Conservation (phyloP, 1,140 invertebrate species). For the Dendroctonus valens region DNA sequence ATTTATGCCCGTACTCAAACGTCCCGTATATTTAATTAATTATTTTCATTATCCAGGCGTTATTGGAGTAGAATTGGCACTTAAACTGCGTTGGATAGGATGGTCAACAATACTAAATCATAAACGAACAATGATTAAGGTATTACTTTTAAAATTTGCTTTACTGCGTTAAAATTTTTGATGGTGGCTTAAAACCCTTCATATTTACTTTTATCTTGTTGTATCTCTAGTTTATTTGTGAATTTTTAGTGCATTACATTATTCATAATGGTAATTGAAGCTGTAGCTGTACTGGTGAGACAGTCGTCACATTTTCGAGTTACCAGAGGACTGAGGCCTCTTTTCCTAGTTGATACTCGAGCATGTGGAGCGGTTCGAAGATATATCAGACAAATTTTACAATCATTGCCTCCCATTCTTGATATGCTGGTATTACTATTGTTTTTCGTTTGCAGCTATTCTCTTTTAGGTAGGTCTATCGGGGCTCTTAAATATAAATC, state of each 20-base stretch:
- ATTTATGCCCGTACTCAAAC: no score
- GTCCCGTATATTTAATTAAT: not conserved
- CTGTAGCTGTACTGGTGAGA: constrained; percentile 75
- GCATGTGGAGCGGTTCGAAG: constrained; percentile 74
- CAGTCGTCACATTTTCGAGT: constrained; percentile 86
- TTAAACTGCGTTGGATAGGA: constrained; percentile 85
- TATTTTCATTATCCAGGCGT: constrained; percentile 51
- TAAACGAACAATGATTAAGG: constrained; percentile 83
- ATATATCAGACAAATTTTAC: constrained; percentile 75
- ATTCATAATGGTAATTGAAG: constrained; percentile 82
- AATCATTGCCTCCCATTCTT: constrained; percentile 83
- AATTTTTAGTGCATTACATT: constrained; percentile 69
- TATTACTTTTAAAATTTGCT: not conserved
- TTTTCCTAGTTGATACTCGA: constrained; percentile 85
- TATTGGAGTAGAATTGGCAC: constrained; percentile 74
- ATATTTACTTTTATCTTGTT: no score
- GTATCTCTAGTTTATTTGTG: not conserved
- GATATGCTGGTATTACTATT: constrained; percentile 84
- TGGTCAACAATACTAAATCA: constrained; percentile 70
- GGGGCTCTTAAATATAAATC: not conserved
- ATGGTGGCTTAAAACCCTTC: no score
- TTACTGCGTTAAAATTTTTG: no score
- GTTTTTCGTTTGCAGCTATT: constrained; percentile 85
- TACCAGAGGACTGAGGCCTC: constrained; percentile 82
- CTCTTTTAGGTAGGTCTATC: constrained; percentile 55